Evolutionary conservation across 1,140 invertebrate genomes (phyloP).

Genomic region (Euwallacea fornicatus): DNA sequence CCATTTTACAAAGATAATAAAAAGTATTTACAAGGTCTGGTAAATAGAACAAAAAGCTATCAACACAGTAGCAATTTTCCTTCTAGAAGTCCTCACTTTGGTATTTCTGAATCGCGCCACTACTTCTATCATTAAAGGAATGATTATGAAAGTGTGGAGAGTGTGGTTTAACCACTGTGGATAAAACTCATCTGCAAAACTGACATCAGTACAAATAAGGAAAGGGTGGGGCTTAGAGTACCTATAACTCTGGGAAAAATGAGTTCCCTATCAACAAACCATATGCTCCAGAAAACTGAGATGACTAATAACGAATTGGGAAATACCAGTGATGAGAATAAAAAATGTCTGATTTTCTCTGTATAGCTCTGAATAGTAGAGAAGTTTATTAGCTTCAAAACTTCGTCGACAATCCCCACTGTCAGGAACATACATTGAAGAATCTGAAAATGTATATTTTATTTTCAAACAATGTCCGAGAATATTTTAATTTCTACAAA

Average conservation of each 20-base stretch:
- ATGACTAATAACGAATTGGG: slow-evolving; percentile 35
- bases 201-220: too few relatives aligned
- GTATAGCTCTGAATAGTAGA: slow-evolving; percentile 13
- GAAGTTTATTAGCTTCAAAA: slow-evolving; percentile 20
- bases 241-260: slow-evolving; percentile 36
- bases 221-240: background rate
- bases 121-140: slow-evolving; percentile 37
- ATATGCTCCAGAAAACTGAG: slow-evolving; percentile 37
- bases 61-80: slow-evolving; percentile 14
- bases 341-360: slow-evolving; percentile 20
- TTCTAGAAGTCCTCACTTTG: slow-evolving; percentile 20
- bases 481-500: background rate
- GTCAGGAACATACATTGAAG: slow-evolving; percentile 38
- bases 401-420: slow-evolving; percentile 35
- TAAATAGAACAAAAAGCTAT: slow-evolving; percentile 22
- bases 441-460: slow-evolving; percentile 21
- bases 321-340: slow-evolving; percentile 36
- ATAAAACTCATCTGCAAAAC: slow-evolving; percentile 33
- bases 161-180: slow-evolving; percentile 40
- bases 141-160: slow-evolving; percentile 34
- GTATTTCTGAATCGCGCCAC: slow-evolving; percentile 19
- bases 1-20: background rate
- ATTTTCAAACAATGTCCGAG: background rate
- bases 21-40: slow-evolving; percentile 34
- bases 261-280: slow-evolving; percentile 37